Evolutionary conservation across 2,113 vertebrate genomes (phyloP).

Genomic region (Pelobates fuscus): DNA sequence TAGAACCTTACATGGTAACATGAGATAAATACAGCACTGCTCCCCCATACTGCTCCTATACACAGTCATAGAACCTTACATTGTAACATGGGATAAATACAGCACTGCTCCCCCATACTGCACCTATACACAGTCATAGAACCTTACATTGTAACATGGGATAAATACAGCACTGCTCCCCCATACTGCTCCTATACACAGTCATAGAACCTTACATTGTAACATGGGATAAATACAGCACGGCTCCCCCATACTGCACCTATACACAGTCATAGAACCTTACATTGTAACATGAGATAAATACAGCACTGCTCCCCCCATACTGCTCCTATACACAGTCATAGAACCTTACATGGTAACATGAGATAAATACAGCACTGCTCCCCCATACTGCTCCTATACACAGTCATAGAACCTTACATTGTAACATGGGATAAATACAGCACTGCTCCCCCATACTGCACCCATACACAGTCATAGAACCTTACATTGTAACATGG

Average conservation of each 20-base stretch:
- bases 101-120: no score
- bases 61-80: background rate
- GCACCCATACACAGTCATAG: background rate
- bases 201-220: background rate
- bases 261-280: background rate
- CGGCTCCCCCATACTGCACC: background rate
- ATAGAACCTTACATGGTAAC: background rate
- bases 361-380: background rate
- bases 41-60: background rate
- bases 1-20: background rate
- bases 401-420: background rate
- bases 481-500: background rate
- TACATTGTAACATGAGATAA: background rate
- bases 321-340: background rate
- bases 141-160: background rate
- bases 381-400: background rate
- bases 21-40: background rate
- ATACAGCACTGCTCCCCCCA: no score
- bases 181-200: background rate
- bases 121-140: background rate
- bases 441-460: no score
- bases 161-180: no score
- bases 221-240: background rate
- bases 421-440: background rate
- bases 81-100: background rate